A percentile compares a stretch with the other conserved stretches of the same genome.
Conservation (phyloP, 1,140 invertebrate species). For the Acyrthosiphon pisum region DNA sequence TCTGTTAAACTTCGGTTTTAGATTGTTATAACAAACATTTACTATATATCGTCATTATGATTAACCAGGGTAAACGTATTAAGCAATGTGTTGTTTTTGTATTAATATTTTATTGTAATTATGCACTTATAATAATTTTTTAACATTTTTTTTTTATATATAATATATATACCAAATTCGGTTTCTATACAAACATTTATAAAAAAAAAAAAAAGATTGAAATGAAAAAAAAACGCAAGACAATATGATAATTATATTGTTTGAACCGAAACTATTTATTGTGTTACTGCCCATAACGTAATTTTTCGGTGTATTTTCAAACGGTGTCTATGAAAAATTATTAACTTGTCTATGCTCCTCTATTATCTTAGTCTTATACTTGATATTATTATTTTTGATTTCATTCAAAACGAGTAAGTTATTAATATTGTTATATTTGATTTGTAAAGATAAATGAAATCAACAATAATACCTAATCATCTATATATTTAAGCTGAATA, state of each 20-base stretch:
- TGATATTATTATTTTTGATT: constrained; percentile 49
- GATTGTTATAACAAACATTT: constrained; percentile 56
- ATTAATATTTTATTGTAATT: constrained; percentile 57
- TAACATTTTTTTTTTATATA: constrained; percentile 42
- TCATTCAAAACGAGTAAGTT: constrained; percentile 43
- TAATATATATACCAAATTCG: constrained; percentile 43
- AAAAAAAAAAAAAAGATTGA: constrained; percentile 29
- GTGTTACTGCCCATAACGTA: constrained; percentile 53
- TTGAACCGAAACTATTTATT: constrained; percentile 30
- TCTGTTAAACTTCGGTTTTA: constrained; percentile 55
- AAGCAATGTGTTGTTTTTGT: constrained; percentile 57
- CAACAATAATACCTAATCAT: constrained; percentile 54
- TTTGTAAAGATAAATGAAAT: constrained; percentile 48
- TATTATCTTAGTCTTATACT: constrained; percentile 51
- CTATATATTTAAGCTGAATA: constrained; percentile 53
- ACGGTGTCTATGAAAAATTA: constrained; percentile 45
- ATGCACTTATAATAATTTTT: constrained; percentile 54
- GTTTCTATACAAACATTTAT: constrained; percentile 52
- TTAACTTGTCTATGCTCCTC: constrained; percentile 52
- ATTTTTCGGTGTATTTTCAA: constrained; percentile 24
- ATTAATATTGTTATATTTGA: constrained; percentile 50
- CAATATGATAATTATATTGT: constrained; percentile 53
- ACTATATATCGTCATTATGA: constrained; percentile 56
- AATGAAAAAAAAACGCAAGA: constrained; percentile 29
- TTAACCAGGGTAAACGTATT: constrained; percentile 57